Evolutionary conservation across 1,140 invertebrate genomes (phyloP), one percentile per base, ranked within the genome.

Genomic region (Zaprionus nigranus): DNA sequence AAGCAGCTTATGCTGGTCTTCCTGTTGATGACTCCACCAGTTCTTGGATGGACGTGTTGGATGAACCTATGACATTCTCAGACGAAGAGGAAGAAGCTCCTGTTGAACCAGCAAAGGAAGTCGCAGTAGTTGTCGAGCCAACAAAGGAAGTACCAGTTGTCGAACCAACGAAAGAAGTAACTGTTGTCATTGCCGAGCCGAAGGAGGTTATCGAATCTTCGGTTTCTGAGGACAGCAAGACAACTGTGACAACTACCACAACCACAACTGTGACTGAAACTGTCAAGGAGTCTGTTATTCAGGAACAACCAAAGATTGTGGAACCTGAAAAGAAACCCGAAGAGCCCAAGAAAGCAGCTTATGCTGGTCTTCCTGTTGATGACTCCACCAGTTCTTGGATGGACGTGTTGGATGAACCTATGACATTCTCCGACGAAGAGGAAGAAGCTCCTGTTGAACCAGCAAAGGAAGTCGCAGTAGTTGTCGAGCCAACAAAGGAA

Each of bases 361-460:
- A 93, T 75, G 93, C 92, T 61, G 93, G 92, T 22, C 82, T 94
- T 30, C 93, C 93, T 24, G 93, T 94, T 38, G 93, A 94, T 68
- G 90, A 93, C 67, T 90, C 93, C 2, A 63, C 93, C 17, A 93
- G 93, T 67, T 78, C 93, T 17, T 94, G 94, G 93, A 93, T 94
- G 90, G 94, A 93, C 85, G 91, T 94, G 57, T 73, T 94, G 59
- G 94, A 94, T 77, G 93, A 94, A 82, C 92, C 93, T 59, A 93
- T 94, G 60, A 81, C 82, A 17, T 92, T 94, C 74, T 90, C 91
- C 22, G 92, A 81, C n/a, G 76, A 93, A 46, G 93, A 93, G 22
- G 92, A 93, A 68, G 62, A 65, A 51, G 1, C 69, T 43, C 22
- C 60, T 4, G 15, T 38, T 56, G 40, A 65, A n/a, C 51, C 53